Conservation (phyloP, 2,113 vertebrate species). For the Ciconia boyciana region DNA sequence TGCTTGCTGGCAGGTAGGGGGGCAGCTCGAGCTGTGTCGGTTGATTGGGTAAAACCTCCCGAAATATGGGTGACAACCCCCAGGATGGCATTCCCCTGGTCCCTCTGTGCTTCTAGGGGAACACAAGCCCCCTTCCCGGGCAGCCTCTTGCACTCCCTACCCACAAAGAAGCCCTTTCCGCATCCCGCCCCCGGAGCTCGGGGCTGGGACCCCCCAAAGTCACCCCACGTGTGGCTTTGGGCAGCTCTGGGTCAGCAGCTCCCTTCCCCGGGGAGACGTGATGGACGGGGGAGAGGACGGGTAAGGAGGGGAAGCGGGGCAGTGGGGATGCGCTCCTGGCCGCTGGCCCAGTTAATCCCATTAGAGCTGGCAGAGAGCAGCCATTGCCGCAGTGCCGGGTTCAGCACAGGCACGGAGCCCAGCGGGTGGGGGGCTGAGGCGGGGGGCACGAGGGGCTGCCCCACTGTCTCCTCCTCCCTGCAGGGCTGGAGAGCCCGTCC, state of each 20-base stretch:
- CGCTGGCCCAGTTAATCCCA: background rate
- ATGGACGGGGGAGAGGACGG: background rate
- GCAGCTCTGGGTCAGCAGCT: background rate
- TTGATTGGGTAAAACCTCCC: background rate
- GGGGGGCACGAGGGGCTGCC: background rate
- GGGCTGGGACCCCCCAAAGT: background rate
- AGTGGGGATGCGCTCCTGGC: background rate
- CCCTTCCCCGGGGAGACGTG: accelerated
- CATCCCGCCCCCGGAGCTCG: background rate
- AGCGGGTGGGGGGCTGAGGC: accelerated
- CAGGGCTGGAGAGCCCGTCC: conserved; percentile 90
- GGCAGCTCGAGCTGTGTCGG: accelerated
- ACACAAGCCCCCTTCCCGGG: background rate
- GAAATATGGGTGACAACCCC: background rate
- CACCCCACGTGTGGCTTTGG: background rate
- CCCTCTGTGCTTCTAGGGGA: background rate
- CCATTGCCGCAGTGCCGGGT: accelerated
- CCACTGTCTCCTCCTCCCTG: background rate
- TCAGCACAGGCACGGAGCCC: background rate
- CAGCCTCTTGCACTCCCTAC: background rate
- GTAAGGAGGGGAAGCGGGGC: background rate
- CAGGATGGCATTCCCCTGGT: background rate
- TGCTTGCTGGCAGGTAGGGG: conserved; percentile 92
- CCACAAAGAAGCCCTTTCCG: background rate
- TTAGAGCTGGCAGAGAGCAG: background rate